These are phyloP conservation scores for Helicoverpa armigera DNA, from an alignment of 1,140 invertebrate species.

Conservation along the genomic window DNA sequence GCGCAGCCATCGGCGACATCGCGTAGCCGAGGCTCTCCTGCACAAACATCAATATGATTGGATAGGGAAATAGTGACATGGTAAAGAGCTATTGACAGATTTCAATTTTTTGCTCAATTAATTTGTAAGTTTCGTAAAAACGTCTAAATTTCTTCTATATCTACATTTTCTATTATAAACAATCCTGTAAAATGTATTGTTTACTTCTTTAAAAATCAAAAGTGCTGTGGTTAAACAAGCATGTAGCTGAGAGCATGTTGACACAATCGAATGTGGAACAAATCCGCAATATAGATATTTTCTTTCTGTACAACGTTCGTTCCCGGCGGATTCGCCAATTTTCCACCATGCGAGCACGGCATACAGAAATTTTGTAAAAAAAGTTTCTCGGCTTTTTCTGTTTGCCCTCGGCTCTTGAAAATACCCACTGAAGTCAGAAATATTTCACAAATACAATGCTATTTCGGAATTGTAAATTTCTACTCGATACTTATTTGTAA, in stretches of 20 bases:
- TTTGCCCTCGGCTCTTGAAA: constrained; percentile 38
- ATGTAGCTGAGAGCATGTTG: constrained; percentile 7
- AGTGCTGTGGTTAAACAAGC: constrained; percentile 9
- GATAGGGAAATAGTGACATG: too few relatives aligned
- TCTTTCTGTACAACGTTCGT: constrained; percentile 30
- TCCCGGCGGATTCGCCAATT: constrained; percentile 53
- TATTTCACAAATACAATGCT: constrained; percentile 31
- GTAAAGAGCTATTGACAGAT: too few relatives aligned
- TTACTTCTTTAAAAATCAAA: background rate
- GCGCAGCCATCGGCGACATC: constrained; percentile 63
- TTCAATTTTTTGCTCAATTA: background rate
- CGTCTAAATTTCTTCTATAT: too few relatives aligned
- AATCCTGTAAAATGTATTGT: background rate
- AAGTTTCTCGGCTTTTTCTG: background rate
- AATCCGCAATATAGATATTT: constrained; percentile 39
- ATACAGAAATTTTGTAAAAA: constrained; percentile 50
- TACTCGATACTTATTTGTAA: background rate
- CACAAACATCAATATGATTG: constrained; percentile 29
- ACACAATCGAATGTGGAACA: constrained; percentile 36
- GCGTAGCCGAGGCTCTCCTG: constrained; percentile 73
- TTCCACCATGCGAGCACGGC: constrained; percentile 51
- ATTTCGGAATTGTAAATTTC: constrained; percentile 4
- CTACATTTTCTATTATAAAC: background rate
- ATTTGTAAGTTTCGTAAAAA: background rate
- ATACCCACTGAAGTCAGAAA: constrained; percentile 24